A percentile compares a stretch with the other conserved stretches of the same genome.
These are phyloP conservation scores for Gymnosoma rotundatum DNA, from an alignment of 2,888 invertebrate genomes.

Conservation along the genomic window DNA sequence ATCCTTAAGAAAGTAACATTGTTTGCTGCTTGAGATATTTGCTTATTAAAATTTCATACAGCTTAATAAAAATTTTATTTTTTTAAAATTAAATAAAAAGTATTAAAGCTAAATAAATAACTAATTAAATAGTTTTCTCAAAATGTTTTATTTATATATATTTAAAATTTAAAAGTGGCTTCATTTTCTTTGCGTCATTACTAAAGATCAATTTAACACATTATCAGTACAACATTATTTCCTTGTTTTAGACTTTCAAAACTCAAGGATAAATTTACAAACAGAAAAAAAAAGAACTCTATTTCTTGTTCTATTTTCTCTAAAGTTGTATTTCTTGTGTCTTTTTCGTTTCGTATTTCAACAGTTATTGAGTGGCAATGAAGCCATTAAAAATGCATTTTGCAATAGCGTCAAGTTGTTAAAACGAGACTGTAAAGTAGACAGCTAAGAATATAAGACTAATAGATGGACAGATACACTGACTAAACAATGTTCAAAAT, in stretches of 20 bases:
- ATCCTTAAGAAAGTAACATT: too few species aligned
- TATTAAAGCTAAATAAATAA: too few species aligned
- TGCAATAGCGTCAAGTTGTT: conserved; percentile 58
- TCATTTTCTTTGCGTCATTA: not conserved
- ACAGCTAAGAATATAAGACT: conserved; percentile 31
- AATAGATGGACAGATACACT: conserved; percentile 28
- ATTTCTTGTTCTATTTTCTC: conserved; percentile 14
- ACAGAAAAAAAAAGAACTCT: not conserved
- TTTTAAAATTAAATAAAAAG: too few species aligned
- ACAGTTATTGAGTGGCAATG: conserved; percentile 59
- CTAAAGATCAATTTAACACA: conserved; percentile 23
- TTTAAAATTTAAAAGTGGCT: too few species aligned
- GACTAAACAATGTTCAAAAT: not conserved
- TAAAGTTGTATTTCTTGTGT: conserved; percentile 1
- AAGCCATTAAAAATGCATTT: conserved; percentile 69
- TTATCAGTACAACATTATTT: conserved; percentile 29
- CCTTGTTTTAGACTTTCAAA: conserved; percentile 6
- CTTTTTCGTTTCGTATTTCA: conserved; percentile 4
- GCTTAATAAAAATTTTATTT: too few species aligned
- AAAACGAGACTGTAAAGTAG: conserved; percentile 40
- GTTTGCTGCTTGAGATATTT: too few species aligned
- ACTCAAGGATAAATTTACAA: conserved; percentile 2
- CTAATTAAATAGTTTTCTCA: too few species aligned
- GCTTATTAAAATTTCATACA: too few species aligned
- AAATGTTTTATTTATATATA: too few species aligned